These are phyloP conservation scores for Nymphalis io DNA, from an alignment of 1,140 invertebrate species.

Conservation along the genomic window DNA sequence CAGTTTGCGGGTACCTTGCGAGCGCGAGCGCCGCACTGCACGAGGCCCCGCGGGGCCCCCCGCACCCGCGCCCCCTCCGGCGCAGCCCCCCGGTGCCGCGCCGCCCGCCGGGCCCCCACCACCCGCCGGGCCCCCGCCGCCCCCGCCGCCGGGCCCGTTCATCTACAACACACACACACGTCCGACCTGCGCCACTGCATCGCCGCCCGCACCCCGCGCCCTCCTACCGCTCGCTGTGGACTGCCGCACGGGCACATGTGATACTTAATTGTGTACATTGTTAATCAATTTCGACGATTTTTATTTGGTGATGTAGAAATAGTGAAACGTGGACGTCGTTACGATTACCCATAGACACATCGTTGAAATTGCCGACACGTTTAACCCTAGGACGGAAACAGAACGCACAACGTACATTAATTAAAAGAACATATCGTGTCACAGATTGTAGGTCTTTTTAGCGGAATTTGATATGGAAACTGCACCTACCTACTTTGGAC, in stretches of 20 bases:
- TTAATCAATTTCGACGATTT: too few species aligned
- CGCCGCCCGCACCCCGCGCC: constrained; percentile 19
- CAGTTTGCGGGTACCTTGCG: constrained; percentile 94
- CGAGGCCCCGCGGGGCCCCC: constrained; percentile 48
- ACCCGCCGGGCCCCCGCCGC: constrained; percentile 53
- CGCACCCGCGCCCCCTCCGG: constrained; percentile 58
- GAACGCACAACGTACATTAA: background rate
- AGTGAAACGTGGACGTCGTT: background rate
- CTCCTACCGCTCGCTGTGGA: constrained; percentile 28
- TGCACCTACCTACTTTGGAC: background rate
- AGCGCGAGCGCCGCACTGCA: constrained; percentile 86
- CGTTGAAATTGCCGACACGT: background rate
- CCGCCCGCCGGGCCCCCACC: constrained; percentile 64
- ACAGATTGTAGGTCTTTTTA: background rate
- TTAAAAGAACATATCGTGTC: background rate
- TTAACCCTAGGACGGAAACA: background rate
- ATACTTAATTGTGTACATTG: background rate
- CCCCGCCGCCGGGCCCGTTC: constrained; percentile 84
- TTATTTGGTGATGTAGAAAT: background rate
- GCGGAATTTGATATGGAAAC: background rate
- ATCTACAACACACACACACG: constrained; percentile 83
- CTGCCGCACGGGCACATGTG: background rate
- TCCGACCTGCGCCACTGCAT: constrained; percentile 29
- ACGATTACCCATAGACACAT: background rate
- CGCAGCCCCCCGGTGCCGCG: constrained; percentile 42